phyloP scores from a whole-genome alignment of 1,140 invertebrate genomes.

The Aleiodes sp. region DNA sequence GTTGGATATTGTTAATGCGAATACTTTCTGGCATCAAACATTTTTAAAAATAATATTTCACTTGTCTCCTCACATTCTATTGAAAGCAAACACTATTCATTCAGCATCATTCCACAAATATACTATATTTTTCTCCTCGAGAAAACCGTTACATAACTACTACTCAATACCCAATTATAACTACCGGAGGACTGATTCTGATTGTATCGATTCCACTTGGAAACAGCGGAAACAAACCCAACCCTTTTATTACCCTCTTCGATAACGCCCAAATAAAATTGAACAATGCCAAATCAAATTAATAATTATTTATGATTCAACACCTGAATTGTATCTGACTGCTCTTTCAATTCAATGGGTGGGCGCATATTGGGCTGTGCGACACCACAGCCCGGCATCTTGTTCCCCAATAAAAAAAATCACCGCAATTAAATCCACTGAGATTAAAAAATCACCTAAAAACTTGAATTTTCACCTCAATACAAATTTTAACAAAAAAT shows the following conservation, averaged over 20 bases:
- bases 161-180: conserved; percentile 19
- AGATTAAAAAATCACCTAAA: not conserved
- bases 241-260: no score
- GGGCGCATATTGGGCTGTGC: conserved; percentile 76
- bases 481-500: not conserved
- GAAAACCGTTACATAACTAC: not conserved
- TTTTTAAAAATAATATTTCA: no score
- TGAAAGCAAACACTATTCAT: conserved; percentile 20
- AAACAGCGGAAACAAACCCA: not conserved
- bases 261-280: no score
- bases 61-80: no score
- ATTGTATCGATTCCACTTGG: not conserved
- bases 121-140: not conserved
- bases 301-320: conserved; percentile 19
- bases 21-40: no score
- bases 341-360: conserved; percentile 78
- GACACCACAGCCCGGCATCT: conserved; percentile 72
- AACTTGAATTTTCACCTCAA: not conserved
- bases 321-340: conserved; percentile 83
- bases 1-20: no score
- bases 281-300: not conserved
- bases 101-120: conserved; percentile 6
- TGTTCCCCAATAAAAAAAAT: conserved; percentile 23
- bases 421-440: not conserved
- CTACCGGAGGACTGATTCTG: not conserved